Conservation (phyloP, 2,888 invertebrate species). For the Yponomeuta evonymella region DNA sequence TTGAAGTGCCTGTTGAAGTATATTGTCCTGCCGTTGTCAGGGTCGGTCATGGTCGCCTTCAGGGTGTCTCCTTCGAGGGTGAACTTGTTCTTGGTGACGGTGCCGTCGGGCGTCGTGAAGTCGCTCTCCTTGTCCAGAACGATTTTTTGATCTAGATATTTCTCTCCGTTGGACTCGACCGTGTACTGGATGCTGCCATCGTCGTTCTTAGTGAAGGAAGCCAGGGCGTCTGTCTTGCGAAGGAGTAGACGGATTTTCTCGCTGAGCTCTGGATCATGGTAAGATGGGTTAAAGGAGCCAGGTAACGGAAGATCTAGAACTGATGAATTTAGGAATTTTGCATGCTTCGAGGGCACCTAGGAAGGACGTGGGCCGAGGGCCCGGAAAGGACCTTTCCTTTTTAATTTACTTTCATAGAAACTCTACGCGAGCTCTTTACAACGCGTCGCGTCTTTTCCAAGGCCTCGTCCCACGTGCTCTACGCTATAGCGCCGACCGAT, state of each 20-base stretch:
- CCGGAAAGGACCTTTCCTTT: no score
- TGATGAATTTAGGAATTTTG: no score
- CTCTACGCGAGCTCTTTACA: no score
- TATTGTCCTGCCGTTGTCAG: conserved; percentile 17
- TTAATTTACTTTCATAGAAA: no score
- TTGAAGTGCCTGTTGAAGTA: conserved; percentile 21
- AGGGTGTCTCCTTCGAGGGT: conserved; percentile 21
- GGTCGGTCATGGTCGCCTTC: conserved; percentile 19
- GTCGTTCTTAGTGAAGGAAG: conserved; percentile 22
- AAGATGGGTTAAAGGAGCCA: no score
- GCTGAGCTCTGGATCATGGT: conserved; percentile 14
- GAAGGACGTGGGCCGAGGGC: no score
- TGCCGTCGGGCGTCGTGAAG: conserved; percentile 22
- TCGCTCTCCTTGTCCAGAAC: conserved; percentile 18
- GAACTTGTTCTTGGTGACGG: conserved; percentile 18
- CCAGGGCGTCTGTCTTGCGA: conserved; percentile 16
- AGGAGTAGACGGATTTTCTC: conserved; percentile 20
- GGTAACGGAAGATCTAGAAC: no score
- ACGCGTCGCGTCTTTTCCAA: no score
- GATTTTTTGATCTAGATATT: conserved; percentile 21
- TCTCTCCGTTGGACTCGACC: conserved; percentile 14
- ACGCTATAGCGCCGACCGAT: no score
- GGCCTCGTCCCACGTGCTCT: no score
- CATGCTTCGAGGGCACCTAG: no score
- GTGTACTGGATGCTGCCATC: conserved; percentile 23